Evolutionary conservation across 2,888 invertebrate species (phyloP), one percentile per base, ranked within the genome.

Genomic region (Yponomeuta malinellus): DNA sequence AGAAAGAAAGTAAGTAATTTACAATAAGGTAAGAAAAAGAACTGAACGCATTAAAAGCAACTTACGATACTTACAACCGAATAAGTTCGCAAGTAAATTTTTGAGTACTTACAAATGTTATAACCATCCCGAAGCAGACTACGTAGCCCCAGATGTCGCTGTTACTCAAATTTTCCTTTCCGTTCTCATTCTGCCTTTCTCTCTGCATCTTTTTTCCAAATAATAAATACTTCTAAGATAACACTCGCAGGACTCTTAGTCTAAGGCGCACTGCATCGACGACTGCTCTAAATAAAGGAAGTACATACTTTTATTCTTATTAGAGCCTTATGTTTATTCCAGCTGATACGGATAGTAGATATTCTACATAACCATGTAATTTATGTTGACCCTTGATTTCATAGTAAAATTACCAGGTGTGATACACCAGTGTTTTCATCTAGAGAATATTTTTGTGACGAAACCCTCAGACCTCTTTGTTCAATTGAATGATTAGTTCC

Each of bases 131-230:
- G 33, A 94, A 81, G 68, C 95, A 94, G 52, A 95, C 93, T 70
- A 93, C 87, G 84, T 94, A 95, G 5, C 95, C 95, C 95, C 95
- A 95, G 29, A 73, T 75, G 67, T 83, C 81, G n/a, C 59, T 77
- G 65, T 79, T 78, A 15, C 71, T 71, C 72, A 71, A 65, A 29
- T 65, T 10, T 29, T 12, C 65, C 31, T 31, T 65, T 65, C 10
- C 15, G 29, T 29, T 65, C 33, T 4, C 15, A 15, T 15, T 59
- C 15, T 59, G 52, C 15, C 52, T 59, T 59, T 59, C 15, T 59
- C 15, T 59, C 15, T 59, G 5, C 15, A 59, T 59, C 3, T 59
- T 59, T 15, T 59, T 59, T 5, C 52, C 15, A 59, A 59, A 12
- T 3, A 59, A 59, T 15, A 59, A 12, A 59, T 15, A 59, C 12